A percentile compares a stretch with the other conserved stretches of the same genome.
Conservation (phyloP, 2,113 vertebrate genomes). For the Myrmecobius fasciatus region DNA sequence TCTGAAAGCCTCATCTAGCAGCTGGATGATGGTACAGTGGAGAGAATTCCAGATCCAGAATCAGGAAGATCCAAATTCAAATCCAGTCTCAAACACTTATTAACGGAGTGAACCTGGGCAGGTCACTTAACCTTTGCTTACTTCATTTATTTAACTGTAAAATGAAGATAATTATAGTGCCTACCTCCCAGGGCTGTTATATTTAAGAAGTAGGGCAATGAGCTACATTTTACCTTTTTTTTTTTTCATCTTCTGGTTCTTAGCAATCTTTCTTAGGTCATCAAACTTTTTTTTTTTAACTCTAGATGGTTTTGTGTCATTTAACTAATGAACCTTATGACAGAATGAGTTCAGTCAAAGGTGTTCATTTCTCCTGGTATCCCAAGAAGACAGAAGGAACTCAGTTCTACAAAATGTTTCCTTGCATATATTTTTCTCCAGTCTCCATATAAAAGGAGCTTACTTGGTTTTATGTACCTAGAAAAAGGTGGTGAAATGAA, state of each 20-base stretch:
- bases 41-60: neutral
- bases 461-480: neutral
- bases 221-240: slow-evolving; percentile 26
- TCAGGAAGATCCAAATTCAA: neutral
- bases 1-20: slow-evolving; percentile 9
- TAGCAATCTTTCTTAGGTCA: neutral
- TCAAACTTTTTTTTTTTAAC: neutral
- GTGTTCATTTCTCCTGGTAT: neutral
- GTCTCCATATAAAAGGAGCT: neutral
- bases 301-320: slow-evolving; percentile 1
- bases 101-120: neutral
- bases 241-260: neutral
- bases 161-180: neutral
- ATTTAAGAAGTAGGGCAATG: slow-evolving; percentile 17
- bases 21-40: neutral
- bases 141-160: neutral
- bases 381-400: neutral
- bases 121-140: neutral
- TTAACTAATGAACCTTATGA: neutral
- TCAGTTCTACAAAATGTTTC: neutral
- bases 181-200: neutral
- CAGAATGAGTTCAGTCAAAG: neutral
- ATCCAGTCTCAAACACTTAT: neutral
- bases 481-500: neutral
- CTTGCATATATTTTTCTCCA: neutral